Conservation (phyloP, 2,888 invertebrate species). For the Coelopa pilipes region DNA sequence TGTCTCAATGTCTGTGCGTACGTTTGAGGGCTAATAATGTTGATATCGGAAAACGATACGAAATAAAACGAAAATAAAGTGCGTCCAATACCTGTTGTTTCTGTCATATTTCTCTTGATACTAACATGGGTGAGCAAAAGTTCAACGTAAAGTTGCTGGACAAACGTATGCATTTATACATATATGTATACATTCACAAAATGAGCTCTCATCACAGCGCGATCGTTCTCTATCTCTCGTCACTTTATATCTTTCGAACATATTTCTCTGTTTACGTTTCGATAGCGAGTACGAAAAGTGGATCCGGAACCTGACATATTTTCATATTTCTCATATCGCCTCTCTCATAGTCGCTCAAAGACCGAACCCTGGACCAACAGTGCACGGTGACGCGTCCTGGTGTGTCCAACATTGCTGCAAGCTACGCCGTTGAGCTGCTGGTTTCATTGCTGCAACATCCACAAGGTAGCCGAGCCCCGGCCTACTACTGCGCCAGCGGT, state of each 20-base stretch:
- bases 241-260: not conserved
- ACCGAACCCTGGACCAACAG: slow-evolving; percentile 96
- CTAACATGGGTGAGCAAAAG: not conserved
- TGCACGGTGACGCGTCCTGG: slow-evolving; percentile 98
- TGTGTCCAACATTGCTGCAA: slow-evolving; percentile 88
- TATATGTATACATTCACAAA: no score
- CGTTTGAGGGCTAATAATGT: no score
- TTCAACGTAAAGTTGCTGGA: no score
- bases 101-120: slow-evolving; percentile 16
- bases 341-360: slow-evolving; percentile 78
- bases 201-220: no score
- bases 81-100: slow-evolving; percentile 19
- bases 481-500: slow-evolving; percentile 67
- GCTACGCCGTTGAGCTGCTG: slow-evolving; percentile 90
- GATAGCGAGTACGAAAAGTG: no score
- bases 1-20: no score
- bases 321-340: no score
- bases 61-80: not conserved
- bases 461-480: slow-evolving; percentile 74
- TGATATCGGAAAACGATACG: not conserved
- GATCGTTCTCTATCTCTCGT: not conserved
- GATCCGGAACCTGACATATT: no score
- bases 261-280: slow-evolving; percentile 39
- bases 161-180: no score
- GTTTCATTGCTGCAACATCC: slow-evolving; percentile 89